Base-by-base conservation (phyloP, 2,113 vertebrate genomes). In the Pipa parva region DNA sequence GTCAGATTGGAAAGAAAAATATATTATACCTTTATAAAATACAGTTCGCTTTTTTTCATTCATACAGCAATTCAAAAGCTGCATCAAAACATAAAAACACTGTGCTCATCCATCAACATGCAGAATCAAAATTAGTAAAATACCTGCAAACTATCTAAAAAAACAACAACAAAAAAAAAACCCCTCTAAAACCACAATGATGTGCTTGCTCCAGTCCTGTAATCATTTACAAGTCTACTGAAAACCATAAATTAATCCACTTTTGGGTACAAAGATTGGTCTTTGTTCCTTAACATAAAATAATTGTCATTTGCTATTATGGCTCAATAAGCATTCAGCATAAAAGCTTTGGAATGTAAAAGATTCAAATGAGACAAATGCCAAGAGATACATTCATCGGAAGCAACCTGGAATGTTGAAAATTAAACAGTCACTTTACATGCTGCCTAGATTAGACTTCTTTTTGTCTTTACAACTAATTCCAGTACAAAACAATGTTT, bases 11-110 rank as follows among this genome's bases (percentile, higher is more conserved):
- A 80, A 84, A 86, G 81, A 77, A 80, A 78, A 76, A 83, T 86
- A 86, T 83, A 84, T 88, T 88, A 89, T 83, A 88, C 73, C 81
- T 85, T 83, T 78, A 79, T 75, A 82, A 81, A 83, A 82, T 66
- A 80, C 52, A 59, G n/a, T 77, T 77, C 78, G 63, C 78, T 85
- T 82, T 79, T 79, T 85, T 71, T 81, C 71, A 74, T 78, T 77
- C 83, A 79, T 75, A 79, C 71, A 79, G 73, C 78, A 85, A 48
- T 25, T 45, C 67, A 81, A 72, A 80, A 75, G 64, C 77, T 73
- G 58, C 70, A 78, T 63, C 66, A 82, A 79, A n/a, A 73, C 75
- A 72, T 25, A 83, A 80, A 64, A 72, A 66, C 70, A 61, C 54
- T 50, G 50, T 71, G 29, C 63, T 52, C 69, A 56, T 58, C 45